Conservation (phyloP, 2,797 vertebrate species). For the Lerista edwardsae region DNA sequence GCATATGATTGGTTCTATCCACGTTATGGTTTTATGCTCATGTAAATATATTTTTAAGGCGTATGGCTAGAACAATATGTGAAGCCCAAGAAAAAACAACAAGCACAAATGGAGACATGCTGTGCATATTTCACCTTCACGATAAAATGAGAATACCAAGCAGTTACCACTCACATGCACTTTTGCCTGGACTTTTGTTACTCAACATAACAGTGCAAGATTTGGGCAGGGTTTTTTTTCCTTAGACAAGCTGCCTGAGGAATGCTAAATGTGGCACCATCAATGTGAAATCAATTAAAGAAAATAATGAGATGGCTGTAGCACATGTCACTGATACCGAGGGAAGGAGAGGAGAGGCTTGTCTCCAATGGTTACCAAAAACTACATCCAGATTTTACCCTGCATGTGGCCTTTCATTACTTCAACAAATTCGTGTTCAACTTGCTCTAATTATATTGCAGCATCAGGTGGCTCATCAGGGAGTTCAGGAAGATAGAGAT, state of each 20-base stretch:
- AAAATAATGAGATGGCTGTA: not conserved
- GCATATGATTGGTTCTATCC: not conserved
- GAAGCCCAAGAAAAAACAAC: not conserved
- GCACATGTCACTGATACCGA: not conserved
- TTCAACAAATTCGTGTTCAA: constrained; percentile 9
- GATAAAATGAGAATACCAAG: not conserved
- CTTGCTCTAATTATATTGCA: constrained; percentile 31
- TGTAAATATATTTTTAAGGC: not conserved
- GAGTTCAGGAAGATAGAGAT: constrained; percentile 17
- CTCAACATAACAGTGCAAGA: constrained; percentile 22
- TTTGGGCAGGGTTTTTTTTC: not conserved
- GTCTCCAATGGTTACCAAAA: constrained; percentile 22
- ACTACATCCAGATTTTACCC: not conserved
- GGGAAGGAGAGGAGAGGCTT: not conserved
- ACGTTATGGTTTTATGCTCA: not conserved
- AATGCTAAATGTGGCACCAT: constrained; percentile 5
- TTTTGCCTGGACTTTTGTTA: constrained; percentile 17
- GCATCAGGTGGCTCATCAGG: constrained; percentile 30
- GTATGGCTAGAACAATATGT: not conserved
- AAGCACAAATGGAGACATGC: not conserved
- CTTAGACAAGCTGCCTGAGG: constrained; percentile 14
- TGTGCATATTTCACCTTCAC: not conserved
- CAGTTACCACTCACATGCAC: not conserved
- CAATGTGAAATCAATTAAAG: constrained; percentile 29
- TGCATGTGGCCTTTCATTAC: not conserved